phyloP scores from a whole-genome alignment of 2,797 vertebrate genomes.

The Galago senegalensis region DNA sequence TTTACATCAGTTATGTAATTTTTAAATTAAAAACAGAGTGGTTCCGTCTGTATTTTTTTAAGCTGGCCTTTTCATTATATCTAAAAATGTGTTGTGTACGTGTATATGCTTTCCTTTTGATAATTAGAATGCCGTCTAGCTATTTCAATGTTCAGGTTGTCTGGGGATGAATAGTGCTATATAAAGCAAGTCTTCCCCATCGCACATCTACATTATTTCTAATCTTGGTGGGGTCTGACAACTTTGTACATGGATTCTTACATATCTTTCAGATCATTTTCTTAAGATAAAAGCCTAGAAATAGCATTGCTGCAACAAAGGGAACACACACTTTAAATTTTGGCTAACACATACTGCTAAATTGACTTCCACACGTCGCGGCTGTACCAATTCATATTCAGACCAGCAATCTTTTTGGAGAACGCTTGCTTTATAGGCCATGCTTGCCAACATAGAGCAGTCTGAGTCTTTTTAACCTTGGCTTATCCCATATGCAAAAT shows the following conservation, averaged over 20 bases:
- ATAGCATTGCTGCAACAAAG: background rate
- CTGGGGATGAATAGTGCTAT: background rate
- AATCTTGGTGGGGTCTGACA: background rate
- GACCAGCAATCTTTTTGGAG: background rate
- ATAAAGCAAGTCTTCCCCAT: background rate
- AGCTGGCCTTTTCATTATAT: background rate
- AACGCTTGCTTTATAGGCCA: background rate
- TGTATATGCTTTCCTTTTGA: background rate
- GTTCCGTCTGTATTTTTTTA: constrained; percentile 2
- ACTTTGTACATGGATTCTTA: constrained; percentile 22
- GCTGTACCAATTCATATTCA: background rate
- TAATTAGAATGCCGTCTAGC: background rate
- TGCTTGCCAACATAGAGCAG: background rate
- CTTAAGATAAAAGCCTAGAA: background rate
- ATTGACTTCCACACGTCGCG: background rate
- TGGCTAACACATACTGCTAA: background rate
- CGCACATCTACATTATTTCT: background rate
- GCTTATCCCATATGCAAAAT: constrained; percentile 13
- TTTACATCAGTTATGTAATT: background rate
- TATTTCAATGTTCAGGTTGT: background rate
- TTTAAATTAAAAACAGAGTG: background rate
- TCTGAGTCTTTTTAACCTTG: constrained; percentile 34
- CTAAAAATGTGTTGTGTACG: background rate
- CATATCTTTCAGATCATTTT: constrained; percentile 46
- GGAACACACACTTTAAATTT: background rate